These are phyloP conservation scores for Vireo griseus DNA, from an alignment of 2,797 vertebrate species.

Conservation along the genomic window DNA sequence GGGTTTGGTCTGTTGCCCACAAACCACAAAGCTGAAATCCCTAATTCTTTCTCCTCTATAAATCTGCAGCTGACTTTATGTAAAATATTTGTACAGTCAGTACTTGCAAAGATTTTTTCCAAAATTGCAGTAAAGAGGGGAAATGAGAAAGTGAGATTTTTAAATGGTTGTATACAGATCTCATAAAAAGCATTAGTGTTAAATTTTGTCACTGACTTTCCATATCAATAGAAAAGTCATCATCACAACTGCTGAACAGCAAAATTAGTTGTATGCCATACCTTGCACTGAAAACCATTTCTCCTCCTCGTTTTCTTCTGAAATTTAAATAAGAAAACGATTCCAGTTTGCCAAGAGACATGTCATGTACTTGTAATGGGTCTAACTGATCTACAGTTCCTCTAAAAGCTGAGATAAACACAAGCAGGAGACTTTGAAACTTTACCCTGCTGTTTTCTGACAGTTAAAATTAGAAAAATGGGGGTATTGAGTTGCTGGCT, in stretches of 20 bases:
- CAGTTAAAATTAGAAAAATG: slow-evolving; percentile 47
- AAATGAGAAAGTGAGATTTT: background rate
- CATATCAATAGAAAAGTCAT: background rate
- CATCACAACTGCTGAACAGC: background rate
- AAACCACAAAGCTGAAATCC: background rate
- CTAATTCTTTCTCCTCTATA: background rate
- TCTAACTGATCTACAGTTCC: background rate
- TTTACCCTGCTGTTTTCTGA: slow-evolving; percentile 12
- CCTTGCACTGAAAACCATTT: background rate
- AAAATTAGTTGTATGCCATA: background rate
- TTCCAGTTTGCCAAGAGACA: background rate
- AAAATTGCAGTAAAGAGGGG: background rate
- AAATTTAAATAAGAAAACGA: background rate
- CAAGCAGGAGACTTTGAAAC: background rate
- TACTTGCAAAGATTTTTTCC: background rate
- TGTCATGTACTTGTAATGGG: background rate
- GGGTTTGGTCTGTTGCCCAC: background rate
- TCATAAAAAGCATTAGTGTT: background rate
- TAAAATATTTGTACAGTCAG: background rate
- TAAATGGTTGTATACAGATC: background rate
- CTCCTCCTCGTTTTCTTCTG: fast-evolving
- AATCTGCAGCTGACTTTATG: background rate
- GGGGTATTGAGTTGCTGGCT: background rate
- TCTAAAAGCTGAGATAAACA: background rate
- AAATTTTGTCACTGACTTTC: background rate